Evolutionary conservation across 1,140 invertebrate genomes (phyloP).

Genomic region (Polypedilum vanderplanki): DNA sequence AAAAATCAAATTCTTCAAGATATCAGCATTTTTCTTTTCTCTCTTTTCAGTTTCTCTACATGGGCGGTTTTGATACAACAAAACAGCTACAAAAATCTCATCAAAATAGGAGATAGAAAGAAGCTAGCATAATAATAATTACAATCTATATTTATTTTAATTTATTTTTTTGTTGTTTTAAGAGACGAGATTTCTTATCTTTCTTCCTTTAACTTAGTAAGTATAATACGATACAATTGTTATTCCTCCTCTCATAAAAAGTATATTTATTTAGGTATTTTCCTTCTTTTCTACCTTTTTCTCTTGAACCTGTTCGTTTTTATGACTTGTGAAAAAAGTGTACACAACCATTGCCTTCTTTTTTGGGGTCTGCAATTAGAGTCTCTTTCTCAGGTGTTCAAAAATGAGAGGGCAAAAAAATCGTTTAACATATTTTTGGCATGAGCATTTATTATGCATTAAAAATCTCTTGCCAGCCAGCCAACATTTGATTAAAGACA

Average conservation of each 20-base stretch:
- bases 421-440: neutral
- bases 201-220: slow-evolving; percentile 1
- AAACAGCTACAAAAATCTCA: too few relatives aligned
- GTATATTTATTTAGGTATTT: neutral
- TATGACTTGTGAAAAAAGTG: slow-evolving; percentile 18
- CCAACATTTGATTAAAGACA: too few relatives aligned
- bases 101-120: too few relatives aligned
- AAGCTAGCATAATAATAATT: neutral
- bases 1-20: too few relatives aligned
- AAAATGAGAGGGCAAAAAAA: neutral
- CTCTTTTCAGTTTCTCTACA: too few relatives aligned
- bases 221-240: neutral
- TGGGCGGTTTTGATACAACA: too few relatives aligned
- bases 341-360: too few relatives aligned
- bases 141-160: neutral
- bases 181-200: neutral
- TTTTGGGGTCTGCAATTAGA: neutral
- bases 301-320: neutral
- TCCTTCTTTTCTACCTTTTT: neutral
- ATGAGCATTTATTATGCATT: slow-evolving; percentile 1
- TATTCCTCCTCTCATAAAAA: neutral
- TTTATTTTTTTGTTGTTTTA: too few relatives aligned
- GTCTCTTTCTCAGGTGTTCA: neutral
- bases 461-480: neutral
- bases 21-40: too few relatives aligned